A percentile compares a stretch with the other conserved stretches of the same genome.
phyloP scores from a whole-genome alignment of 2,888 invertebrate species.

The Leptopilina myrica region DNA sequence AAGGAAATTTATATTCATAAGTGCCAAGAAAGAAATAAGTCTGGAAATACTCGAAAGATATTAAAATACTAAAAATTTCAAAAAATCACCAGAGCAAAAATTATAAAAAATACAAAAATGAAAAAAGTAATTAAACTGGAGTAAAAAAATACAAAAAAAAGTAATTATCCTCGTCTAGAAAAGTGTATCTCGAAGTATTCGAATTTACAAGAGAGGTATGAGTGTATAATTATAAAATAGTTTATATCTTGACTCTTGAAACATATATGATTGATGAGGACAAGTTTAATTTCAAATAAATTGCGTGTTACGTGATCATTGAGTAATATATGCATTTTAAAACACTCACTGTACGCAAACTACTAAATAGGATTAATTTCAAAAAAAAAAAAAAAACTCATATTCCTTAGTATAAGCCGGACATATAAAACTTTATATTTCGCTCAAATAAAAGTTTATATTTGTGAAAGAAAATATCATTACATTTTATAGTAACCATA shows the following conservation, averaged over 20 bases:
- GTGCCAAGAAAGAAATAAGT: no score
- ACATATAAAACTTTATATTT: background rate
- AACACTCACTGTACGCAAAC: background rate
- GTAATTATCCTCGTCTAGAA: background rate
- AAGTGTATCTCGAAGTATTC: background rate
- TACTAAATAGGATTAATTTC: background rate
- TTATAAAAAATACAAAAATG: no score
- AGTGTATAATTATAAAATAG: background rate
- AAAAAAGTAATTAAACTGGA: no score
- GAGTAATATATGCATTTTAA: background rate
- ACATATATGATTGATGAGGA: constrained; percentile 18
- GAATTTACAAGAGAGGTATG: background rate
- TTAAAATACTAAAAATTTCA: no score
- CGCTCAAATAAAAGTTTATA: background rate
- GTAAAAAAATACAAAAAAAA: no score
- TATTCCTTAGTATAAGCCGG: background rate
- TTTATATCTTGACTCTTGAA: constrained; percentile 22
- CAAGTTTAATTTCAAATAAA: constrained; percentile 14
- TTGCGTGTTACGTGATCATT: constrained; percentile 14
- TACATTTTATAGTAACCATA: no score
- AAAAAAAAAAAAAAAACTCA: background rate
- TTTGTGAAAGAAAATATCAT: background rate
- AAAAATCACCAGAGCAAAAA: no score
- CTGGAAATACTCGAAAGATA: no score
- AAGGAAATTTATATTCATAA: no score